A percentile compares a stretch with the other conserved stretches of the same genome.
These are phyloP conservation scores for Zoroaster sp. DNA, from an alignment of 53 echinoderm and acorn worm genomes.

Conservation along the genomic window DNA sequence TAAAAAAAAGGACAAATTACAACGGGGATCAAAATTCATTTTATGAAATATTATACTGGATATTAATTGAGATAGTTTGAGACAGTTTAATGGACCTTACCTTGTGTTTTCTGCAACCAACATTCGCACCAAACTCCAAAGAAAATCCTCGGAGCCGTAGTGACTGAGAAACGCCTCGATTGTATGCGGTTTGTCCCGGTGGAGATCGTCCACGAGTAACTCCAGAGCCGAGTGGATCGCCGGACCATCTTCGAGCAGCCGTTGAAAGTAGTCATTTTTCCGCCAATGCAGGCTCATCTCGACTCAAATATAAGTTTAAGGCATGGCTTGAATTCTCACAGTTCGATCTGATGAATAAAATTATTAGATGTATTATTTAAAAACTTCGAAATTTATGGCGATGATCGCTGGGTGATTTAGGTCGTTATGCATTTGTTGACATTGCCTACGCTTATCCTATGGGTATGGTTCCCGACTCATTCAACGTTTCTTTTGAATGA, in stretches of 20 bases:
- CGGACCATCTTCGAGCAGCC: slow-evolving; percentile 69
- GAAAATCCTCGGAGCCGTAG: slow-evolving; percentile 91
- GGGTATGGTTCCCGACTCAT: slow-evolving; percentile 16
- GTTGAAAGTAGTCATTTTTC: slow-evolving; percentile 84
- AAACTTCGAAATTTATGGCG: not conserved
- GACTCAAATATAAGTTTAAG: not conserved
- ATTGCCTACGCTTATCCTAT: slow-evolving; percentile 26
- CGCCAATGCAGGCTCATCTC: slow-evolving; percentile 93
- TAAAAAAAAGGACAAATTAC: too few relatives aligned
- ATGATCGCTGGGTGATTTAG: not conserved
- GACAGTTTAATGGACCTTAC: slow-evolving; percentile 23
- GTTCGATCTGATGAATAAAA: not conserved
- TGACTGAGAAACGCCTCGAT: slow-evolving; percentile 83
- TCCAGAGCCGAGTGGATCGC: slow-evolving; percentile 76
- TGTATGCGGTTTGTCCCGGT: slow-evolving; percentile 86
- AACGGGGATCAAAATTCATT: too few relatives aligned
- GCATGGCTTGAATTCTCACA: not conserved
- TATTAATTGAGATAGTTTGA: not conserved
- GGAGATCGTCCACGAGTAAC: slow-evolving; percentile 92
- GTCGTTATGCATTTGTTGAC: slow-evolving; percentile 58
- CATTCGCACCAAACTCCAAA: slow-evolving; percentile 87
- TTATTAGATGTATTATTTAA: not conserved
- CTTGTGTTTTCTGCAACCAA: slow-evolving; percentile 80
- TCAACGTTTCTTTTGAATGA: not conserved
- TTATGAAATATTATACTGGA: not conserved